Base-by-base conservation (phyloP, 2,113 vertebrate species). In the Cardinalis cardinalis region DNA sequence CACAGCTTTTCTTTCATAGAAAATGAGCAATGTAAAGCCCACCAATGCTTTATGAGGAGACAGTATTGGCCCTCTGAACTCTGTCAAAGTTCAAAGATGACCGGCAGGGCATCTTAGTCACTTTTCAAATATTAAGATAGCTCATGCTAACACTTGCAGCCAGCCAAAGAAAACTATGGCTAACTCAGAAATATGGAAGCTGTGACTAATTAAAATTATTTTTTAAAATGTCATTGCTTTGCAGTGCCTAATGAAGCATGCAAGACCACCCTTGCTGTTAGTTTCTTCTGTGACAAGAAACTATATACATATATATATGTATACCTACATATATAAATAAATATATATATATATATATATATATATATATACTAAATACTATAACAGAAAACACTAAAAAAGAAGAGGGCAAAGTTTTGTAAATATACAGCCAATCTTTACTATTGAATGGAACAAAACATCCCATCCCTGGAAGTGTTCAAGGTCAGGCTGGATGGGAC, bases 61-160 rank as follows among this genome's bases (percentile, higher is more conserved):
- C 23, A 76, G 20, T 1, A 0, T 4, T 73, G 60, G 29, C 76
- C 26, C 26, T 64, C 59, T 77, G 69, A 74, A 52, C 36, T 4
- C 4, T 36, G 29, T 79, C 77, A 79, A 49, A 53, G 61, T 81
- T 90, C 75, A 81, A 32, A 81, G 70, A 87, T 61, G 73, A 90
- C 74, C 0, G 0, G 53, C 38, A 74, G 74, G 46, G 44, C 70
- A 89, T 89, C 74, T 93, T 92, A 95, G 84, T 95, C 84, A 95
- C 70, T 69, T 89, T 38, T 78, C 19, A 92, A 90, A 70, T 73
- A 87, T 82, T 88, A 72, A 87, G 81, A 82, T 65, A 64, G 23
- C 18, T 87, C 73, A 63, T 60, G 81, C 41, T 48, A 78, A 71
- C 65, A 31, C 40, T 91, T 84, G 41, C 32, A 49, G 41, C 41